Conservation (phyloP, 1,140 invertebrate species). For the Yoshiicerus persimilis region DNA sequence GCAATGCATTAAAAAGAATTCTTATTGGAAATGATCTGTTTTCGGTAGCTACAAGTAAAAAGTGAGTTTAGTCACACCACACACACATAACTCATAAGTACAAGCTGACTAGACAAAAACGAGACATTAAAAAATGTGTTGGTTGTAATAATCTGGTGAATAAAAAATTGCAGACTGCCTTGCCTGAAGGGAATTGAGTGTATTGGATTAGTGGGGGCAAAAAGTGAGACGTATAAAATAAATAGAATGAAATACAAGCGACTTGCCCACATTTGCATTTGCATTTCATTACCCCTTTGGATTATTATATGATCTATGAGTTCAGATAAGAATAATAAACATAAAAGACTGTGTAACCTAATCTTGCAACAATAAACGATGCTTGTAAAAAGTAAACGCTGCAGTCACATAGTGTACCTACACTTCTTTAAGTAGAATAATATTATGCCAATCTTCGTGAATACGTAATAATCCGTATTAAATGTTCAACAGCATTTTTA, state of each 20-base stretch:
- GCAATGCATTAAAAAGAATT: too few relatives aligned
- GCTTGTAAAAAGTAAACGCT: background rate
- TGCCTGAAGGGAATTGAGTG: background rate
- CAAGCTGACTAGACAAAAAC: background rate
- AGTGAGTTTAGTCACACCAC: too few relatives aligned
- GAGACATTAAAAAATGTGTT: background rate
- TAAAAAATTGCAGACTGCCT: background rate
- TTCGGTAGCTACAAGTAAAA: background rate
- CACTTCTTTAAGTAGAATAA: background rate
- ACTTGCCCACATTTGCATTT: background rate
- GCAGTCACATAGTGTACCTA: background rate
- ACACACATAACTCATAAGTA: too few relatives aligned
- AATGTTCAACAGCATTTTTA: background rate
- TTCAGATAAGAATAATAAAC: background rate
- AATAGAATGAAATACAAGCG: background rate
- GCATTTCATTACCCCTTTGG: background rate
- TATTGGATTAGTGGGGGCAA: background rate
- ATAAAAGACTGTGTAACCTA: background rate
- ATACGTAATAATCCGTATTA: background rate
- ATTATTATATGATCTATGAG: background rate
- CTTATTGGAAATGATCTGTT: too few relatives aligned
- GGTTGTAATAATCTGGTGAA: background rate
- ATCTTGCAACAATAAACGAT: background rate
- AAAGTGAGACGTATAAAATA: background rate
- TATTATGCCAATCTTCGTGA: background rate